phyloP scores from a whole-genome alignment of 2,888 invertebrate species.

The Ornithoptera alexandrae region DNA sequence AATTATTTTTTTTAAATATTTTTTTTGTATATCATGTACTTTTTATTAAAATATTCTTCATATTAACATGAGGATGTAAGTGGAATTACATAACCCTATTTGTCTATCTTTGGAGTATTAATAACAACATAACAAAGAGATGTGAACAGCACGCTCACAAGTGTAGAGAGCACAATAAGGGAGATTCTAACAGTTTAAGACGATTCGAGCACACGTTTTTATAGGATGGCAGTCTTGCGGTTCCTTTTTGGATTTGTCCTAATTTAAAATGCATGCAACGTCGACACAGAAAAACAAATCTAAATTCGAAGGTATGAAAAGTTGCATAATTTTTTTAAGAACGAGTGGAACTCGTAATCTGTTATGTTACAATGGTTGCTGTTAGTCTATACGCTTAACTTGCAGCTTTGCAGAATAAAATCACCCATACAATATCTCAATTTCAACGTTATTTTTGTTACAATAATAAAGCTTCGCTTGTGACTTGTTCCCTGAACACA shows the following conservation, averaged over 20 bases:
- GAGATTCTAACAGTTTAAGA: conserved; percentile 17
- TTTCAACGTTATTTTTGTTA: too few relatives aligned
- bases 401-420: too few relatives aligned
- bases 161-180: background rate
- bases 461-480: too few relatives aligned
- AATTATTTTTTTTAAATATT: too few relatives aligned
- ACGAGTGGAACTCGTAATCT: background rate
- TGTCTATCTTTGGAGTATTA: background rate
- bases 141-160: background rate
- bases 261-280: conserved; percentile 26
- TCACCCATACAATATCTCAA: too few relatives aligned
- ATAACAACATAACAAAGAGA: background rate
- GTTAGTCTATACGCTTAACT: background rate
- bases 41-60: too few relatives aligned
- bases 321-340: background rate
- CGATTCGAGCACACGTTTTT: conserved; percentile 20
- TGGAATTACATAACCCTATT: background rate
- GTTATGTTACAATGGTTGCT: background rate
- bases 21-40: too few relatives aligned
- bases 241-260: conserved; percentile 26
- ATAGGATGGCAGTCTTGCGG: conserved; percentile 21
- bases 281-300: conserved; percentile 9
- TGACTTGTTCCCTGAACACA: too few relatives aligned
- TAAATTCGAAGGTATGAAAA: conserved; percentile 19
- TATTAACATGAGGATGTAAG: too few relatives aligned